Conservation (phyloP, 2,113 vertebrate genomes). For the Craseonycteris thonglongyai region DNA sequence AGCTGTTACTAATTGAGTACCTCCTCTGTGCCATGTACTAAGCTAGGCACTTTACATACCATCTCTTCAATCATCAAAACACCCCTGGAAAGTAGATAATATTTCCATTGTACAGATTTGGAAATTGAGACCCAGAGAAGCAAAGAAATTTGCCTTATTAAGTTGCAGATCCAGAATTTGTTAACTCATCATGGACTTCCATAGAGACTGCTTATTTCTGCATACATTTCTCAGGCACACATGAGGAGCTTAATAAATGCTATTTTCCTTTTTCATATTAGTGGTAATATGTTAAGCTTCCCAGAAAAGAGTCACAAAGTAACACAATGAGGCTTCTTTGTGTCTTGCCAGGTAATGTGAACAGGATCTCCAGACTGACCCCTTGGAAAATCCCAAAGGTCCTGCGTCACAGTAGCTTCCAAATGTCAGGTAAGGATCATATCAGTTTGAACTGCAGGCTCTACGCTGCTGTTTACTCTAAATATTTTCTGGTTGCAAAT, state of each 20-base stretch:
- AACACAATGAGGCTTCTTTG: not conserved
- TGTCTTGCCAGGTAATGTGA: slow-evolving; percentile 17
- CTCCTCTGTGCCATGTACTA: not conserved
- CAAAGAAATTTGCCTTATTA: not conserved
- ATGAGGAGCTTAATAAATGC: not conserved
- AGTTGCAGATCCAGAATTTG: not conserved
- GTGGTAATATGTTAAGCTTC: not conserved
- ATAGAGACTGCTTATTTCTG: not conserved
- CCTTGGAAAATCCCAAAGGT: not conserved
- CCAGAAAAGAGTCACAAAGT: not conserved
- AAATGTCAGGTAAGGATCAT: not conserved
- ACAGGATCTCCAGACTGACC: not conserved
- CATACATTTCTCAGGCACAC: not conserved
- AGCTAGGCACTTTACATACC: not conserved
- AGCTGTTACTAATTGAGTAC: not conserved
- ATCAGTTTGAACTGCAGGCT: not conserved
- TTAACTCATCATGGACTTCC: not conserved
- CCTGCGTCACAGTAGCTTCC: not conserved
- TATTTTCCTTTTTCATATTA: slow-evolving; percentile 9
- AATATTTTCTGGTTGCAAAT: slow-evolving; percentile 11
- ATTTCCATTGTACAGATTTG: not conserved
- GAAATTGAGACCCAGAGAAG: not conserved
- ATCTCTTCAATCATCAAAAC: not conserved
- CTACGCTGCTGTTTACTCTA: not conserved
- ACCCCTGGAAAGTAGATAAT: not conserved